Base-by-base conservation (phyloP, 1,140 invertebrate genomes). In the Eupristina koningsbergeri region DNA sequence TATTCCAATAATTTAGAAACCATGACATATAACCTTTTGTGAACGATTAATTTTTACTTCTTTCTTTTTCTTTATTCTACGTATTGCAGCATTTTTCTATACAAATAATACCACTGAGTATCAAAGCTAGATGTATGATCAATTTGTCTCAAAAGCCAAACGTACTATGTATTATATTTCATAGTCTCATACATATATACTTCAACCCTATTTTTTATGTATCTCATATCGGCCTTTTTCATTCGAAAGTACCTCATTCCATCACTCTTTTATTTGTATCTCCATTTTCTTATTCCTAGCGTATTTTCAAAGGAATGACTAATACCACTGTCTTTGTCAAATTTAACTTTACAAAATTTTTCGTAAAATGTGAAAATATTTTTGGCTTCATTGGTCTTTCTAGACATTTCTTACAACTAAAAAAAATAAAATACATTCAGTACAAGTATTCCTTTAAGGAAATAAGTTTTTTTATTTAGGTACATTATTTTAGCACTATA, bases 121-220 rank as follows among this genome's bases (percentile, higher is more conserved):
- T 31, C 63, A 29, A 17, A 22, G n/a, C 41, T 31, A 77, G 39
- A 31, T 45, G 17, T 63, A 47, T 31, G 47, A 36, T 67, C 78
- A 75, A 79, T 83, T 83, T 83, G 81, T 75, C 81, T 58, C 47
- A 11, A 45, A 31, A 64, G 64, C 64, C 81, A 83, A 83, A 67
- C 41, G 22, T 50, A 53, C 83, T 29, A 80, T 75, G 71, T 61
- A 76, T 80, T 71, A 84, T 45, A 58, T 13, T 58, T 5, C 58
- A 74, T 78, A 22, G 26, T 74, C 71, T 36, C 53, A 31, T 22
- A n/a, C n/a, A n/a, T n/a, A 58, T 19, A 41, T 39, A 6, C 53
- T 74, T 74, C 63, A 22, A 34, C 64, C 11, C 64, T 34, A 31
- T 67, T 34, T 31, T 67, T 67, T 36, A 67, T 67, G 36, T 31